Percentiles rank a stretch among this genome's conserved stretches.
Evolutionary conservation across 2,113 vertebrate genomes (phyloP).

Genomic region (Cynoglossus semilaevis): DNA sequence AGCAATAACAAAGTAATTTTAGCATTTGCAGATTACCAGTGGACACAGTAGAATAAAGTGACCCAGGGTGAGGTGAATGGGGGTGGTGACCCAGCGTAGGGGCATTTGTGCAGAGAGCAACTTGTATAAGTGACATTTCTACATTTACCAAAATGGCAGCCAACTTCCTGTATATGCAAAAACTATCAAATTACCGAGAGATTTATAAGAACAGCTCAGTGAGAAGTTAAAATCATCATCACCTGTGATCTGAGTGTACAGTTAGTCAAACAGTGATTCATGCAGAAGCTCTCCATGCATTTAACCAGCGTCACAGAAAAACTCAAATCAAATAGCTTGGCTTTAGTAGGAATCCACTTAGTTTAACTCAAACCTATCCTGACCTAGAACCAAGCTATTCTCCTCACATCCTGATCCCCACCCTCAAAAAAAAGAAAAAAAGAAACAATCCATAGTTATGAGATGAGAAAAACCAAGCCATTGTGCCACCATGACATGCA

Average conservation of each 20-base stretch:
- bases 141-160: conserved; percentile 56
- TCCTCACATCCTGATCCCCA: conserved; percentile 3
- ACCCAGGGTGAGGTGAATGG: conserved; percentile 32
- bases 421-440: neutral
- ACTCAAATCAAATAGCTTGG: conserved; percentile 21
- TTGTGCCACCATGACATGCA: conserved; percentile 61
- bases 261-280: conserved; percentile 61
- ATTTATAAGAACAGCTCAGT: conserved; percentile 26
- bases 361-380: neutral
- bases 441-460: conserved; percentile 26
- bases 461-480: conserved; percentile 36
- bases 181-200: conserved; percentile 49
- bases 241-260: conserved; percentile 33
- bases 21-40: neutral
- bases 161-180: conserved; percentile 78
- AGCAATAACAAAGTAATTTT: conserved; percentile 15
- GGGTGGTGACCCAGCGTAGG: conserved; percentile 26
- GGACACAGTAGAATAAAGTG: conserved; percentile 32
- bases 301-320: conserved; percentile 37
- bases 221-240: conserved; percentile 23
- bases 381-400: conserved; percentile 38
- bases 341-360: conserved; percentile 27
- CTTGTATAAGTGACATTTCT: conserved; percentile 11
- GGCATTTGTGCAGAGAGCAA: conserved; percentile 61
- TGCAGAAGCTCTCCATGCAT: conserved; percentile 71